These are phyloP conservation scores for Caenorhabditis panamensis DNA, from an alignment of 2,888 invertebrate species.

Conservation along the genomic window DNA sequence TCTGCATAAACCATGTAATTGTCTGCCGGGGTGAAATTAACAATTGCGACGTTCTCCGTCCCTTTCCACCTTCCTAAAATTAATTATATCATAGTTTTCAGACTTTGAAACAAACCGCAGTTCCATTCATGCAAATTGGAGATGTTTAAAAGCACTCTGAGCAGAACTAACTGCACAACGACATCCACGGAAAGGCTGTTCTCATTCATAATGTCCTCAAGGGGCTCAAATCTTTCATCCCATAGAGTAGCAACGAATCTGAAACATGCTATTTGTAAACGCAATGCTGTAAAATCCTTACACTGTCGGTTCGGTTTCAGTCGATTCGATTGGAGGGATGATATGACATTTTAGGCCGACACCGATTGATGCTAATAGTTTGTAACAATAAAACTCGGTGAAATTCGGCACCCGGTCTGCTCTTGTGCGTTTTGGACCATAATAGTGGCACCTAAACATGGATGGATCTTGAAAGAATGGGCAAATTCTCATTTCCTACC, in stretches of 20 bases:
- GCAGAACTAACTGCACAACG: constrained; percentile 40
- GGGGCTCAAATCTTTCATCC: constrained; percentile 39
- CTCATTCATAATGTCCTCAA: constrained; percentile 33
- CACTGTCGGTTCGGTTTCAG: constrained; percentile 45
- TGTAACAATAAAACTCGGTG: constrained; percentile 47
- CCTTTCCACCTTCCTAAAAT: constrained; percentile 50
- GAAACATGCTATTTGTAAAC: constrained; percentile 32
- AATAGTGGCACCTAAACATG: constrained; percentile 51
- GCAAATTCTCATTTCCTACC: too few species aligned
- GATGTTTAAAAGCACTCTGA: constrained; percentile 30
- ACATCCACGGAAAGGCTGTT: constrained; percentile 42
- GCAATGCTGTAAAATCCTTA: constrained; percentile 54
- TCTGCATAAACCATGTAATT: constrained; percentile 18
- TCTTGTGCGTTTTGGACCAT: constrained; percentile 25
- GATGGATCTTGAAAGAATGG: constrained; percentile 40
- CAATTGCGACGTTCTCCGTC: constrained; percentile 43
- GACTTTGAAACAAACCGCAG: constrained; percentile 45
- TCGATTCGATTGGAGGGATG: constrained; percentile 29
- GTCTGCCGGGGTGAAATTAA: constrained; percentile 32
- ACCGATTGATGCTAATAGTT: constrained; percentile 43
- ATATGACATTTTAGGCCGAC: constrained; percentile 41
- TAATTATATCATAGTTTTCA: constrained; percentile 33
- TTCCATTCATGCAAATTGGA: constrained; percentile 26
- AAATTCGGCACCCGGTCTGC: constrained; percentile 39
- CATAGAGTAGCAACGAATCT: constrained; percentile 54